phyloP scores from a whole-genome alignment of 2,797 vertebrate species.

The Falco rusticolus region DNA sequence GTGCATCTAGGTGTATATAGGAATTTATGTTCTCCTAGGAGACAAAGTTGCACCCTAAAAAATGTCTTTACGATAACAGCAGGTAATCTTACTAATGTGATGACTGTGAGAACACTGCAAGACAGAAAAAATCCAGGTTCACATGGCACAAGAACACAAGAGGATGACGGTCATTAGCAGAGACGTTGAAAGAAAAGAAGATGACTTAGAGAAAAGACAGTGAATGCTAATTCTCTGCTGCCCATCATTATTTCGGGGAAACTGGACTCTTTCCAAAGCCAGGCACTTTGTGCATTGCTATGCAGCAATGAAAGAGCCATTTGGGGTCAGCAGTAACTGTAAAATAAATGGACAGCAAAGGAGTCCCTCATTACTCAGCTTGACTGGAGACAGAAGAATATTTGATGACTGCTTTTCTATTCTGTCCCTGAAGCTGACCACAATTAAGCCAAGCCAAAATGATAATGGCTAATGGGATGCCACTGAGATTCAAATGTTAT shows the following conservation, averaged over 20 bases:
- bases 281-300: constrained; percentile 32
- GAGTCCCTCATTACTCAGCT: constrained; percentile 45
- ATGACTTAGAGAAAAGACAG: constrained; percentile 29
- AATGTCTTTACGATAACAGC: neutral
- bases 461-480: constrained; percentile 1
- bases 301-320: constrained; percentile 48
- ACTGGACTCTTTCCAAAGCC: constrained; percentile 66
- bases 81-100: neutral
- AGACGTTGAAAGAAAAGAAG: neutral
- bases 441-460: constrained; percentile 32
- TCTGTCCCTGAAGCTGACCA: constrained; percentile 27
- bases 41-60: neutral
- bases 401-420: constrained; percentile 36
- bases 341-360: constrained; percentile 48
- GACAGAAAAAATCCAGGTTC: constrained; percentile 16
- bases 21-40: neutral
- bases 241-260: constrained; percentile 57
- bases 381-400: constrained; percentile 37
- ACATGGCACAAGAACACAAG: neutral
- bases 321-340: constrained; percentile 49
- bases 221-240: constrained; percentile 45
- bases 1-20: accelerated
- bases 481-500: constrained; percentile 7
- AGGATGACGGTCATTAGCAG: constrained; percentile 27
- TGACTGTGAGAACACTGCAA: neutral